These are phyloP conservation scores for Halichoerus grypus DNA, from an alignment of 2,113 vertebrate genomes.

Conservation along the genomic window DNA sequence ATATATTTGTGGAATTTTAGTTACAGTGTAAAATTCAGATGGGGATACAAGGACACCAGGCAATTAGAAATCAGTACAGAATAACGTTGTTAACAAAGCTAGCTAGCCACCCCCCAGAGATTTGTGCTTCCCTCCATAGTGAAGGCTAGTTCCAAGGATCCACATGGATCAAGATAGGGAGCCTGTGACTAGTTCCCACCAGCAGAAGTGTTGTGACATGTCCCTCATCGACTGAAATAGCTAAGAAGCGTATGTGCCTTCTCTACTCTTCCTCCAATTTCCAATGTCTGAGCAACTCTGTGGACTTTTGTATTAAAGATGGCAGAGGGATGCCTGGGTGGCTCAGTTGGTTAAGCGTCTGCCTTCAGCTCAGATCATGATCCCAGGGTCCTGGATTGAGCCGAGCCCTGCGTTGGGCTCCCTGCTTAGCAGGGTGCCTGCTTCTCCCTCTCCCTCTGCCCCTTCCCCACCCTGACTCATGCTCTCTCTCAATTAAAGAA, in stretches of 20 bases:
- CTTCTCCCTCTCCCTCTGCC: not conserved
- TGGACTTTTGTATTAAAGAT: not conserved
- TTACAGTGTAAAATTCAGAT: constrained; percentile 1
- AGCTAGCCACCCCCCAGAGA: not conserved
- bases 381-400: not conserved
- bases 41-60: not conserved
- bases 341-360: not conserved
- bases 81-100: not conserved
- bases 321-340: not conserved
- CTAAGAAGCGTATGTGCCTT: not conserved
- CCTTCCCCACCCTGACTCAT: not conserved
- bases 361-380: not conserved
- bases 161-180: not conserved
- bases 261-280: not conserved
- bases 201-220: not conserved
- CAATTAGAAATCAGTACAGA: constrained; percentile 10
- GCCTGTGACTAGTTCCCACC: constrained; percentile 29
- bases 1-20: not conserved
- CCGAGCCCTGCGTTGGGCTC: not conserved
- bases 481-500: not conserved
- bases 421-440: not conserved
- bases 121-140: not conserved
- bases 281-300: not conserved
- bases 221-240: not conserved
- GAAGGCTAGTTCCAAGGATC: not conserved